A percentile compares a stretch with the other conserved stretches of the same genome.
Conservation (phyloP, 2,888 invertebrate genomes). For the Junonia oenone region DNA sequence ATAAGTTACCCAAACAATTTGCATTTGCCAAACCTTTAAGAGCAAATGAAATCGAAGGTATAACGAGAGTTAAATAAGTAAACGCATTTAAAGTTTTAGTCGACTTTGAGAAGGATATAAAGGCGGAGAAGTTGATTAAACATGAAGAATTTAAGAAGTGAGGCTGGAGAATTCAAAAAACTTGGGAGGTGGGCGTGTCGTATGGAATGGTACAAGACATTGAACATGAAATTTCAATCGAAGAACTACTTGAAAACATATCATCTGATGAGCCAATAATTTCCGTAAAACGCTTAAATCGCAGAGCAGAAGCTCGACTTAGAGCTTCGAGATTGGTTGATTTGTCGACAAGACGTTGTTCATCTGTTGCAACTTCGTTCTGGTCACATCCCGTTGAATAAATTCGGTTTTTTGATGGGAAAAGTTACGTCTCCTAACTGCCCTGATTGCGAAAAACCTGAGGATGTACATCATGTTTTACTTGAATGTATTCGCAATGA, state of each 20-base stretch:
- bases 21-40: background rate
- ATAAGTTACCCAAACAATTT: background rate
- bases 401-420: no score
- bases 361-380: no score
- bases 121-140: conserved; percentile 5
- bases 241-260: conserved; percentile 13
- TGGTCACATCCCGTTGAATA: no score
- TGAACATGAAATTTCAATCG: conserved; percentile 17
- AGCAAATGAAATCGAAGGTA: background rate
- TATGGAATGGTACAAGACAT: conserved; percentile 22
- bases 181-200: conserved; percentile 14
- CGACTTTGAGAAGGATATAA: conserved; percentile 7
- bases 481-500: no score
- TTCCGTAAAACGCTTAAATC: conserved; percentile 13
- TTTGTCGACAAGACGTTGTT: no score
- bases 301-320: background rate
- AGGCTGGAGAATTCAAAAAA: conserved; percentile 15
- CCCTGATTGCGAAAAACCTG: no score
- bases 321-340: no score
- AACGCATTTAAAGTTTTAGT: conserved; percentile 19
- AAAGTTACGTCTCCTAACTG: no score
- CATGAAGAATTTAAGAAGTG: conserved; percentile 5
- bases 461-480: no score
- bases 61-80: conserved; percentile 9
- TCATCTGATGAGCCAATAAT: background rate